These are phyloP conservation scores for Melanotaenia nigrans DNA, from an alignment of 2,797 vertebrate genomes.

Conservation along the genomic window DNA sequence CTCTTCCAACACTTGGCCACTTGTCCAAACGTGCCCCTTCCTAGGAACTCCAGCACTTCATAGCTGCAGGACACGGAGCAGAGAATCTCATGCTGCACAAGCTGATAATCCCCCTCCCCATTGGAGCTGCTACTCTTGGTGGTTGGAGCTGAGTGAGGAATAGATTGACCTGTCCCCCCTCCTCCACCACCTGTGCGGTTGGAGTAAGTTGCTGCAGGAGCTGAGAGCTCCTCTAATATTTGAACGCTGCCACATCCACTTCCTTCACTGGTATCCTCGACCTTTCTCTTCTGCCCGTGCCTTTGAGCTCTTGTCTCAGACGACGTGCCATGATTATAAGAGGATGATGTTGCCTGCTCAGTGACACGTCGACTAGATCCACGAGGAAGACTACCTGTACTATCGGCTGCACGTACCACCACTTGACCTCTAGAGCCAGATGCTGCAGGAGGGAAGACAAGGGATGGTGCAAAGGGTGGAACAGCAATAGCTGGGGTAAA, in stretches of 20 bases:
- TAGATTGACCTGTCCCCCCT: conserved; percentile 91
- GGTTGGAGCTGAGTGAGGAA: conserved; percentile 92
- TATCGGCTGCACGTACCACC: conserved; percentile 92
- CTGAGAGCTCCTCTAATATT: conserved; percentile 97
- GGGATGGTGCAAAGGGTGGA: conserved; percentile 89
- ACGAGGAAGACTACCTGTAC: conserved; percentile 92
- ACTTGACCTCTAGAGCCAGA: conserved; percentile 92
- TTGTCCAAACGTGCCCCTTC: conserved; percentile 96
- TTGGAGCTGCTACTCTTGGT: conserved; percentile 97
- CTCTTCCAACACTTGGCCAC: conserved; percentile 99
- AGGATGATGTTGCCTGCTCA: conserved; percentile 70
- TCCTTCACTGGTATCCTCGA: conserved; percentile 85
- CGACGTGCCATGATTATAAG: conserved; percentile 76
- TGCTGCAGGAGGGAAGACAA: conserved; percentile 89
- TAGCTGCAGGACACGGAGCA: conserved; percentile 98
- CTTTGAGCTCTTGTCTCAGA: conserved; percentile 89
- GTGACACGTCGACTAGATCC: conserved; percentile 90
- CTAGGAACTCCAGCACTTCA: conserved; percentile 95
- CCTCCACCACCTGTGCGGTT: conserved; percentile 87
- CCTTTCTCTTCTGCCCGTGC: conserved; percentile 96
- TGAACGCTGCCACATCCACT: conserved; percentile 94
- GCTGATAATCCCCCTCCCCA: conserved; percentile 96
- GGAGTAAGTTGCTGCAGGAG: conserved; percentile 88
- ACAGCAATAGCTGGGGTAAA: conserved; percentile 89
- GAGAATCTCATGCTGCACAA: conserved; percentile 98